phyloP scores from a whole-genome alignment of 2,888 invertebrate species.

The Drosophila pegasa region DNA sequence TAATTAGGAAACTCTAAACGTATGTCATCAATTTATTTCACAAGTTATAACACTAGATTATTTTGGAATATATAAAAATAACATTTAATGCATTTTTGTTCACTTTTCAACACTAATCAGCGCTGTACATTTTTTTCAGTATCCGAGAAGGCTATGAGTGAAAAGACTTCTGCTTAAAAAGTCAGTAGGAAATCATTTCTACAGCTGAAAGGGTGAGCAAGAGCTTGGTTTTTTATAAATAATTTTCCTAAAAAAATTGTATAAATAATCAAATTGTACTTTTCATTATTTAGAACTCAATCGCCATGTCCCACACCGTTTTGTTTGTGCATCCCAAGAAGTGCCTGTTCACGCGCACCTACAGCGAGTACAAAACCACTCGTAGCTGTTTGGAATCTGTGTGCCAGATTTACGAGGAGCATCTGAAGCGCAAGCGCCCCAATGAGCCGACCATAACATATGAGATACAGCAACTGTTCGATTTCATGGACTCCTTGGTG shows the following conservation, averaged over 20 bases:
- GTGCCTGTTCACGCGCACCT: constrained; percentile 97
- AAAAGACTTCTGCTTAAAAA: fast-evolving
- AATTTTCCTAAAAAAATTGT: no score
- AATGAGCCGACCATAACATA: constrained; percentile 98
- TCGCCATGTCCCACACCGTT: constrained; percentile 94
- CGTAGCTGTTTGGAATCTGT: constrained; percentile 99
- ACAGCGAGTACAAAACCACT: constrained; percentile 98
- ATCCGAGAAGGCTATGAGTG: not conserved
- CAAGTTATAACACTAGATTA: no score
- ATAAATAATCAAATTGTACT: no score
- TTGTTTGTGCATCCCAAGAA: constrained; percentile 96
- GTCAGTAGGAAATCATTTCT: not conserved
- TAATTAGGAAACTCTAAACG: no score
- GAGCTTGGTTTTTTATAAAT: not conserved
- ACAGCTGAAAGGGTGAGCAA: not conserved
- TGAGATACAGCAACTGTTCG: constrained; percentile 98
- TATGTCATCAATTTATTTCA: no score
- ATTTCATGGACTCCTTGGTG: constrained; percentile 97
- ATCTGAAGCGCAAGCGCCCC: constrained; percentile 96
- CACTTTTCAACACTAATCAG: no score
- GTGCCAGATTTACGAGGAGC: constrained; percentile 99
- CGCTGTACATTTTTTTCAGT: no score
- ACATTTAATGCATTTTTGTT: no score
- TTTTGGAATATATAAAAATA: no score
- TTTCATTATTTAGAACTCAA: no score